phyloP scores from a whole-genome alignment of 64 coral and sea anemone species.

The Pachyseris speciosa region DNA sequence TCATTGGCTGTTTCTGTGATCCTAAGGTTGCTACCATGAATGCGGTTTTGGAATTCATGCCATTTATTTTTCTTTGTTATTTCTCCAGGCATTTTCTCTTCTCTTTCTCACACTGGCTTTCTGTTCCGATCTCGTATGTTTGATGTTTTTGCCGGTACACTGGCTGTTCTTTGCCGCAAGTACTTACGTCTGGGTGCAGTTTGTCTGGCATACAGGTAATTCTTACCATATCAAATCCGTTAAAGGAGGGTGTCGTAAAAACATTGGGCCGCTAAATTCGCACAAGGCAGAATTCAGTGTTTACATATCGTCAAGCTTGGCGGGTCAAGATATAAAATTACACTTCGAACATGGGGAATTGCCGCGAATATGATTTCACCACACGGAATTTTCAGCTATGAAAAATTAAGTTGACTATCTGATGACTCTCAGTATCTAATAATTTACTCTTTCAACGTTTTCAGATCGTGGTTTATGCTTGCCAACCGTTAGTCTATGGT shows the following conservation, averaged over 20 bases:
- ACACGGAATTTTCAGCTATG: neutral
- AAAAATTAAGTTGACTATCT: neutral
- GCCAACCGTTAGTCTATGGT: constrained; percentile 94
- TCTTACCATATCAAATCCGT: neutral
- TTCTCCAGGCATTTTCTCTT: constrained; percentile 92
- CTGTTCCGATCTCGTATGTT: constrained; percentile 95
- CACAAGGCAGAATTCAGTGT: constrained; percentile 20
- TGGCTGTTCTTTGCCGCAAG: constrained; percentile 99
- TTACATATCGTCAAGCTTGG: constrained; percentile 25
- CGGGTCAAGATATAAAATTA: neutral
- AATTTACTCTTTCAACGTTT: constrained; percentile 25
- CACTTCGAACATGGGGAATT: neutral
- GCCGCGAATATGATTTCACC: neutral
- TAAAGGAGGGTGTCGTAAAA: neutral
- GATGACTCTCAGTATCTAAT: constrained; percentile 1
- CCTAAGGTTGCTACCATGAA: constrained; percentile 17
- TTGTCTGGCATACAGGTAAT: constrained; percentile 99
- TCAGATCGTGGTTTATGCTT: constrained; percentile 95
- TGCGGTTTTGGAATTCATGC: constrained; percentile 11
- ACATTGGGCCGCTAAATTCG: neutral
- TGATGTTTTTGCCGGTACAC: constrained; percentile 93
- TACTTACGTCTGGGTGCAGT: constrained; percentile 99
- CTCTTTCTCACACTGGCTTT: constrained; percentile 95
- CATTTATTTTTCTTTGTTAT: constrained; percentile 30
- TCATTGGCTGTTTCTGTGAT: constrained; percentile 16